Base-by-base conservation (phyloP, 2,113 vertebrate genomes). In the Lates calcarifer region DNA sequence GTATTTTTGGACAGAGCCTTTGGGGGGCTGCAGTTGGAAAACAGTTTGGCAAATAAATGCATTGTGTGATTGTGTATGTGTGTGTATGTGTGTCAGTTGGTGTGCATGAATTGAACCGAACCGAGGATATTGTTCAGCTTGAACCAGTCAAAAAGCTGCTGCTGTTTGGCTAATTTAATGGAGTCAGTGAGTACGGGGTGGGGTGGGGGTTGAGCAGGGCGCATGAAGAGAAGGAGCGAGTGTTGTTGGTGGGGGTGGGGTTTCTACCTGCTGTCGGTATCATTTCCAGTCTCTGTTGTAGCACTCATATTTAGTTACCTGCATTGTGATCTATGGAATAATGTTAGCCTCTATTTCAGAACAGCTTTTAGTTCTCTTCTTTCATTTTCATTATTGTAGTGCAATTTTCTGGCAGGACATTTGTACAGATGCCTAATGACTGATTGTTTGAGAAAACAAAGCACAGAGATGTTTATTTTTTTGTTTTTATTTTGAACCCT, bases 61-160 rank as follows among this genome's bases (percentile, higher is more conserved):
- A 47, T 47, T 3, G 12, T 20, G 15, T 22, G 12, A 12, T 10
- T 7, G n/a, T 78, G 67, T 67, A 64, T 76, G 24, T 47, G 64
- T 66, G 31, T 29, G 37, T 69, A 60, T 55, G 60, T 57, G 61
- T 26, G 56, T 37, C 41, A 10, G 39, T 43, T 15, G 41, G n/a
- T 63, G 71, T 56, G 47, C 20, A 24, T 85, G 83, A 80, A 66
- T 58, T 65, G 37, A 55, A 17, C 56, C 35, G 45, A 63, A 63
- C 62, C 26, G 35, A 74, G 31, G 63, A 62, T 74, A 66, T 57
- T 86, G 83, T 85, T 79, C 20, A 17, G 39, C 63, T 74, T 51
- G 49, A 29, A 49, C 1, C 17, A 33, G 64, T 69, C 53, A 68
- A 56, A 75, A 62, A 66, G 58, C 53, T 15, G 28, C 45, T 45